phyloP scores from a whole-genome alignment of 2,113 vertebrate species.

The Pampusana beccarii region DNA sequence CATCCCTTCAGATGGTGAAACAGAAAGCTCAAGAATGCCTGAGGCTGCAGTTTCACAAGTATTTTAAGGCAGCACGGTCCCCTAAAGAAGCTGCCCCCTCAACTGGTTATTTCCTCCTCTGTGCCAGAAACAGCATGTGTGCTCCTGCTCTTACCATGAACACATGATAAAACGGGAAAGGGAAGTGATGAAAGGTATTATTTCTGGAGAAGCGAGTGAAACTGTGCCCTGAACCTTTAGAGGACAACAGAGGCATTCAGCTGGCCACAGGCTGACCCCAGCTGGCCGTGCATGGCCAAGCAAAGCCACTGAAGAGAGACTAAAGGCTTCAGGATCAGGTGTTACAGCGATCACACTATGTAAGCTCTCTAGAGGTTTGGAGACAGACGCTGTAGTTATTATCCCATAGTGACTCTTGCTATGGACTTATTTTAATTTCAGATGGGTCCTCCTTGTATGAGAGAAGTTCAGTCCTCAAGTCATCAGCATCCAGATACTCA shows the following conservation, averaged over 20 bases:
- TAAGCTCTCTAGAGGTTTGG: neutral
- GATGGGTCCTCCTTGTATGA: neutral
- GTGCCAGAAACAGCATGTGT: constrained; percentile 53
- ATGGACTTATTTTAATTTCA: neutral
- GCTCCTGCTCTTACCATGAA: constrained; percentile 6
- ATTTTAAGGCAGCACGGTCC: constrained; percentile 13
- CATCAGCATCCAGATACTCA: neutral
- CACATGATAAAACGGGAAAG: neutral
- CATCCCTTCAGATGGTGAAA: constrained; percentile 45
- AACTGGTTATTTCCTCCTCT: neutral
- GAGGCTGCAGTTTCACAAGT: constrained; percentile 27
- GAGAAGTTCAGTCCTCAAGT: neutral
- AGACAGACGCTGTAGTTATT: neutral
- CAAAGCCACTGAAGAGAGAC: neutral
- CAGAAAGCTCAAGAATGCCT: constrained; percentile 26
- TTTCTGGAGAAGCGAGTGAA: neutral
- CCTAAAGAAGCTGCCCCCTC: constrained; percentile 9
- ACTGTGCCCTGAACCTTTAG: neutral
- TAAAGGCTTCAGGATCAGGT: neutral
- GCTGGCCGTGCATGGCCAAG: neutral
- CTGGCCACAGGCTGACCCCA: constrained; percentile 30
- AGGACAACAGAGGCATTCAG: neutral
- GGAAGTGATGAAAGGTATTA: constrained; percentile 37
- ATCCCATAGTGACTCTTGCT: neutral
- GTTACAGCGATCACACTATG: accelerated